Conservation (phyloP, 2,797 vertebrate genomes). For the Calcarius lapponicus region DNA sequence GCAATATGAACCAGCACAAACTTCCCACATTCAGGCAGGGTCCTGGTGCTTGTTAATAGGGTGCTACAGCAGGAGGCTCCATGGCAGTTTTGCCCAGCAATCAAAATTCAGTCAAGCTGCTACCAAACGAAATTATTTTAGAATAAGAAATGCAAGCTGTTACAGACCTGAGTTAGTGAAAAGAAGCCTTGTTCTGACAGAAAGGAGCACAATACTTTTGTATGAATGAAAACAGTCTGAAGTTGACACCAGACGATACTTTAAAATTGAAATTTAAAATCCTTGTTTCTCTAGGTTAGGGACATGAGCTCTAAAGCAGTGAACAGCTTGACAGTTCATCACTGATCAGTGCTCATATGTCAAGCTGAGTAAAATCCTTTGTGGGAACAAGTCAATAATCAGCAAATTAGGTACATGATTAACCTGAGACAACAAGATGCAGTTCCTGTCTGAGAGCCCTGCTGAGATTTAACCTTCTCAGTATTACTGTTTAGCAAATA, state of each 20-base stretch:
- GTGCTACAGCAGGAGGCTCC: background rate
- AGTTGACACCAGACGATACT: constrained; percentile 25
- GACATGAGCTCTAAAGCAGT: constrained; percentile 63
- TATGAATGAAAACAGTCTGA: constrained; percentile 41
- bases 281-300: constrained; percentile 55
- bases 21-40: background rate
- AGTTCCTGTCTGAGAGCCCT: constrained; percentile 71
- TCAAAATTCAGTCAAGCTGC: constrained; percentile 6
- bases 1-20: background rate
- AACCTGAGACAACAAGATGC: constrained; percentile 76
- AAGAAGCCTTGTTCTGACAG: constrained; percentile 19
- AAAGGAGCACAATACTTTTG: constrained; percentile 2
- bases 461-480: constrained; percentile 75
- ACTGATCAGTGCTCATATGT: constrained; percentile 71
- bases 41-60: background rate
- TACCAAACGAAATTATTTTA: background rate
- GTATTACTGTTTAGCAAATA: constrained; percentile 75
- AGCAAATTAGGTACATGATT: constrained; percentile 83
- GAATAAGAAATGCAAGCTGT: background rate
- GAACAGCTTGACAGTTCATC: constrained; percentile 75
- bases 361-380: constrained; percentile 76
- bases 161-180: background rate
- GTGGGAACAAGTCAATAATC: constrained; percentile 80
- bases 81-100: background rate
- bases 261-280: constrained; percentile 63